Evolutionary conservation across 64 coral and sea anemone genomes (phyloP).

Genomic region (Acropora tenuis): DNA sequence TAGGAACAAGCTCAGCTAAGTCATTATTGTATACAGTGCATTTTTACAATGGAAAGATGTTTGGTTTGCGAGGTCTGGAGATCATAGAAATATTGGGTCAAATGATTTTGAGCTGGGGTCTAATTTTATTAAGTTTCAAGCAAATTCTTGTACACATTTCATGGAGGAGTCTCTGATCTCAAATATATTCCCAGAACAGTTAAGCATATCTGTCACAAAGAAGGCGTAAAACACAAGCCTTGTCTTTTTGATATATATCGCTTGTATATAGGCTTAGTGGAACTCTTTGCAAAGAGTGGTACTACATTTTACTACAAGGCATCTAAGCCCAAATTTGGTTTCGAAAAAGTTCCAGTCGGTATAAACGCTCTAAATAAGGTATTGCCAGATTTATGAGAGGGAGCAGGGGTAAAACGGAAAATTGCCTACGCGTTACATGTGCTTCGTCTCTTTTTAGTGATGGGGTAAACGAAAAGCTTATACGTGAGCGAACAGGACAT

Average conservation of each 20-base stretch:
- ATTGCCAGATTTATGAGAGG: slow-evolving; percentile 35
- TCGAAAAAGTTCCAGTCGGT: slow-evolving; percentile 44
- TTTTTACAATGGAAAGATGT: slow-evolving; percentile 61
- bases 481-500: slow-evolving; percentile 27
- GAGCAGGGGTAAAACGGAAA: slow-evolving; percentile 41
- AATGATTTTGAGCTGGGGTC: slow-evolving; percentile 50
- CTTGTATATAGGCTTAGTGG: slow-evolving; percentile 31
- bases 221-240: slow-evolving; percentile 29
- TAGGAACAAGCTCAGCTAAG: slow-evolving; percentile 43
- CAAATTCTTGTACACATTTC: slow-evolving; percentile 61
- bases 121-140: slow-evolving; percentile 47
- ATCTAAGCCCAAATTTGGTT: slow-evolving; percentile 9
- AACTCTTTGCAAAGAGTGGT: slow-evolving; percentile 2
- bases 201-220: slow-evolving; percentile 54
- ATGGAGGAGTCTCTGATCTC: slow-evolving; percentile 50
- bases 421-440: slow-evolving; percentile 30
- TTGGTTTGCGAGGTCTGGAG: slow-evolving; percentile 51
- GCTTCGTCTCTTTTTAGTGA: slow-evolving; percentile 19
- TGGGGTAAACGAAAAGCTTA: slow-evolving; percentile 13
- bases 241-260: slow-evolving; percentile 41
- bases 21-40: slow-evolving; percentile 60
- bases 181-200: slow-evolving; percentile 33
- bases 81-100: slow-evolving; percentile 52
- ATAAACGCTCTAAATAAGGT: slow-evolving; percentile 26
- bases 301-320: slow-evolving; percentile 39